These are phyloP conservation scores for Brachylomia viminalis DNA, from an alignment of 2,888 invertebrate genomes.

Conservation along the genomic window DNA sequence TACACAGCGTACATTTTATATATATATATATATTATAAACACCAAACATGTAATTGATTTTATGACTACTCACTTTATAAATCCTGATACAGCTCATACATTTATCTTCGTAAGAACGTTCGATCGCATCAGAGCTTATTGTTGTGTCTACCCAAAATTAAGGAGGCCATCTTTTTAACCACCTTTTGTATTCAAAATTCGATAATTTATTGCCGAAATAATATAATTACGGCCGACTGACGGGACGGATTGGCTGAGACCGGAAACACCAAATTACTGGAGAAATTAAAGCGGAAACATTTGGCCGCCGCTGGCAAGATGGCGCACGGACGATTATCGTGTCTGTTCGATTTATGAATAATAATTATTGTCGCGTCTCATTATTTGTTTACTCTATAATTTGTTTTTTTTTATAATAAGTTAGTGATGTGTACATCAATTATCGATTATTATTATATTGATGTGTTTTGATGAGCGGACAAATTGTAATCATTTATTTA, in stretches of 20 bases:
- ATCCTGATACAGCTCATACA: constrained; percentile 41
- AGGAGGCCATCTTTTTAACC: constrained; percentile 84
- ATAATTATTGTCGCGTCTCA: constrained; percentile 83
- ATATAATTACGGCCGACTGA: constrained; percentile 89
- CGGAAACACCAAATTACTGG: constrained; percentile 90
- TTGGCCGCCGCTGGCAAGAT: constrained; percentile 90
- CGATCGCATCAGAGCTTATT: constrained; percentile 71
- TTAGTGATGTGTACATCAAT: constrained; percentile 51
- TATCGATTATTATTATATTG: constrained; percentile 54
- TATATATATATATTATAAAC: constrained; percentile 31
- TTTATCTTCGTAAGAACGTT: constrained; percentile 59
- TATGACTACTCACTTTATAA: constrained; percentile 43
- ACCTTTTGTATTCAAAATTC: constrained; percentile 89
- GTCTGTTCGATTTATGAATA: constrained; percentile 88
- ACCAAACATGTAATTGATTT: constrained; percentile 47
- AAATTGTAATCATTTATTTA: constrained; percentile 26
- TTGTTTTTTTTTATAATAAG: constrained; percentile 44
- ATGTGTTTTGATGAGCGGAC: constrained; percentile 38
- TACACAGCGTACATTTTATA: constrained; percentile 28
- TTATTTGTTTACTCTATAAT: constrained; percentile 78
- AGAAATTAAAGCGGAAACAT: constrained; percentile 91
- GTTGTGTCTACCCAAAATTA: constrained; percentile 85
- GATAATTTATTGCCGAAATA: constrained; percentile 91
- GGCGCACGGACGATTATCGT: constrained; percentile 86
- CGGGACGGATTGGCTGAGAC: constrained; percentile 89